Evolutionary conservation across 2,888 invertebrate species (phyloP), one percentile per base, ranked within the genome.

Genomic region (Byasa hedistus): DNA sequence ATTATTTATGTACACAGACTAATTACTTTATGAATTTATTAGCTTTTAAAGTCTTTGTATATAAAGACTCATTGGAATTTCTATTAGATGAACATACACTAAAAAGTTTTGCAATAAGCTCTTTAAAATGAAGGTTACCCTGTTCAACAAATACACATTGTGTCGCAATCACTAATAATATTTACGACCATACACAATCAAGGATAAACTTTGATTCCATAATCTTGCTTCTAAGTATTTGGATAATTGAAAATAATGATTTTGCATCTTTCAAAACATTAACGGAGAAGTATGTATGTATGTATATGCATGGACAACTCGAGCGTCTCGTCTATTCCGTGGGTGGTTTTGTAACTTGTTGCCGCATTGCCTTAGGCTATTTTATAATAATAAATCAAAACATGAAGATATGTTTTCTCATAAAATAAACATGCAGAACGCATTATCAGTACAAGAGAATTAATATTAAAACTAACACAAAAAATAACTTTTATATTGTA

Each of bases 311-410:
- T 56, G 19, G 39, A 59, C 17, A 44, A 23, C 5, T 23, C 19
- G 19, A 48, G 48, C 27, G 48, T 48, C 23, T 44, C 24, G 24
- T 24, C 24, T 51, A 60, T 24, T 48, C 48, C 39, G 61, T 61
- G 61, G 39, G 54, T 55, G 36, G 55, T 39, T 55, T 39, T 51
- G 59, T 60, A 55, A 61, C 54, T 61, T 21, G 36, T 32, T 32
- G 60, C 21, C 32, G 36, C 36, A 36, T 61, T n/a, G 61, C 61
- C 39, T 61, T 21, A 23, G 54, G 54, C n/a, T 54, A 61, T 61
- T 3, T 22, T 36, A 10, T 19, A 39, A 32, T 21, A 61, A 61
- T 61, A 61, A 55, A 61, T 54, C 39, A 54, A 61, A 54, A 36
- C 1, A 22, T 23, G n/a, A 54, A 36, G 36, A 8, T 32, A 61